A percentile compares a stretch with the other conserved stretches of the same genome.
Evolutionary conservation across 2,888 invertebrate species (phyloP).

Genomic region (Abrostola tripartita): DNA sequence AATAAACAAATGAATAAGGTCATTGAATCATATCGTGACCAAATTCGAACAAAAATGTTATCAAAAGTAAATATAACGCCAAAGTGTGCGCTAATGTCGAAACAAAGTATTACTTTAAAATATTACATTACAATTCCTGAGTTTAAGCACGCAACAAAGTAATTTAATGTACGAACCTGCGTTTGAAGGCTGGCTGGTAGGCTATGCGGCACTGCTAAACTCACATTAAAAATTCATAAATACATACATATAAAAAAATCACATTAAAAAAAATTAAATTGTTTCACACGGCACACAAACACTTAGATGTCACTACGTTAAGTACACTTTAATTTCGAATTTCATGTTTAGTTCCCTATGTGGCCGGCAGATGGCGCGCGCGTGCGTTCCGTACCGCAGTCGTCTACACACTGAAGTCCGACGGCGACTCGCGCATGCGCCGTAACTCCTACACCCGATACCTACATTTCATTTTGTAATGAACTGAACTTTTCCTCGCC

Average conservation of each 20-base stretch:
- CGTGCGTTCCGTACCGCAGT: conserved; percentile 69
- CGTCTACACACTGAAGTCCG: conserved; percentile 72
- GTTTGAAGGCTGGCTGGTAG: conserved; percentile 51
- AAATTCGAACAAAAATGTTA: conserved; percentile 33
- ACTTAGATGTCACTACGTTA: conserved; percentile 39
- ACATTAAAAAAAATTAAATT: conserved; percentile 46
- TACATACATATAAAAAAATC: conserved; percentile 65
- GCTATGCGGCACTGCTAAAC: conserved; percentile 63
- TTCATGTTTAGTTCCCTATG: conserved; percentile 69
- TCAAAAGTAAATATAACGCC: conserved; percentile 36
- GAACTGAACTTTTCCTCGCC: conserved; percentile 65
- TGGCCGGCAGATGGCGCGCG: conserved; percentile 64
- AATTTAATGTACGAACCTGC: conserved; percentile 81
- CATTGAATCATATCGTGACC: conserved; percentile 32
- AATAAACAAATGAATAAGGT: conserved; percentile 29
- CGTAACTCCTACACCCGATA: conserved; percentile 56
- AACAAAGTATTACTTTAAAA: conserved; percentile 57
- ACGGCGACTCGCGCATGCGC: conserved; percentile 76
- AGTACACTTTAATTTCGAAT: conserved; percentile 75
- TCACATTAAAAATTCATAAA: conserved; percentile 67
- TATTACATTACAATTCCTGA: conserved; percentile 64
- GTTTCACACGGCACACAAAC: conserved; percentile 50
- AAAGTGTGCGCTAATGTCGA: conserved; percentile 34
- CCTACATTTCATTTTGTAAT: conserved; percentile 80
- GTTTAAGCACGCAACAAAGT: conserved; percentile 75